Percentiles rank a stretch among this genome's conserved stretches.
These are phyloP conservation scores for Tachysurus fulvidraco DNA, from an alignment of 2,113 vertebrate species.

Conservation along the genomic window DNA sequence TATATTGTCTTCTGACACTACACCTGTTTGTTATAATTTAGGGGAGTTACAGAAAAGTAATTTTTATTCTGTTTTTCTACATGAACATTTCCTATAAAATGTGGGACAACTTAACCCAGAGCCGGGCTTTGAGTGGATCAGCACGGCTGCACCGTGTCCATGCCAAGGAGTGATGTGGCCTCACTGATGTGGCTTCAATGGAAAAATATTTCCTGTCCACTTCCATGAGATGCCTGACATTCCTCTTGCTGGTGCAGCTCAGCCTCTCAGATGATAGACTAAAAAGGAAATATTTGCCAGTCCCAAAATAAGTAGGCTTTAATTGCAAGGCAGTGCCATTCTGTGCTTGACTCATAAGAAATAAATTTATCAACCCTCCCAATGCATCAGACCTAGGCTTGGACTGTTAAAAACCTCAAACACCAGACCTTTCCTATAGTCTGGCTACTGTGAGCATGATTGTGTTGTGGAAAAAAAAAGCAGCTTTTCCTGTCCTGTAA, in stretches of 20 bases:
- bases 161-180: background rate
- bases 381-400: background rate
- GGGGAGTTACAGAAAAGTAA: background rate
- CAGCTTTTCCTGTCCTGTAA: background rate
- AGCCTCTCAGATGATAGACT: slow-evolving; percentile 56
- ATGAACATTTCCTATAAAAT: slow-evolving; percentile 5
- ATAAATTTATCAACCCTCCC: slow-evolving; percentile 53
- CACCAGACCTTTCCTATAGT: background rate
- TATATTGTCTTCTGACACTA: background rate
- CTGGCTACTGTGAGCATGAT: background rate
- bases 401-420: background rate
- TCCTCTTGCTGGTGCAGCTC: slow-evolving; percentile 53
- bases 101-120: background rate
- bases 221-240: slow-evolving; percentile 63
- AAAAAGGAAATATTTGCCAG: slow-evolving; percentile 65
- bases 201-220: slow-evolving; percentile 24
- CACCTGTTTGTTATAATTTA: background rate
- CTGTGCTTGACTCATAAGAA: slow-evolving; percentile 56
- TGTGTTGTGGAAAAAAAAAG: background rate
- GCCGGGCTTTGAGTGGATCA: background rate
- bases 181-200: slow-evolving; percentile 2
- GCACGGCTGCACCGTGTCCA: background rate
- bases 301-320: slow-evolving; percentile 65
- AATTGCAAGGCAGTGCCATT: slow-evolving; percentile 58
- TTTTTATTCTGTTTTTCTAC: background rate